Evolutionary conservation across 1,140 invertebrate genomes (phyloP).

Genomic region (Micrasema minimum): DNA sequence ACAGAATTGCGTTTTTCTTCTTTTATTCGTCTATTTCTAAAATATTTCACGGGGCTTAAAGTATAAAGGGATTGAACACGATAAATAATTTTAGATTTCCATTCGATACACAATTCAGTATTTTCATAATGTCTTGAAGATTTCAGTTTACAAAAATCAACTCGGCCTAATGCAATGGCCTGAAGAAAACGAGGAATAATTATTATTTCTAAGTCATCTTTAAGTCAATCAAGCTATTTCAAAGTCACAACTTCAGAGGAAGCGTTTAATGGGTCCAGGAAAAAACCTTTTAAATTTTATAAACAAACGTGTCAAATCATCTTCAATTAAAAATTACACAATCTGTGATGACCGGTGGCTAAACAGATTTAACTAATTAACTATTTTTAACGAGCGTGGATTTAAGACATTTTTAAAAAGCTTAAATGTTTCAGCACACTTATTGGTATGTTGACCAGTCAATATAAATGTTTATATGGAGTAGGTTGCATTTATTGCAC

Average conservation of each 20-base stretch:
- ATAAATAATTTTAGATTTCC: too few relatives aligned
- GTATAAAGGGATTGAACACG: too few relatives aligned
- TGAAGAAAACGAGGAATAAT: background rate
- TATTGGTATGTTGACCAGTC: too few relatives aligned
- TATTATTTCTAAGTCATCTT: background rate
- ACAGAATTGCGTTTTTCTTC: too few relatives aligned
- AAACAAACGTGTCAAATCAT: slow-evolving; percentile 12
- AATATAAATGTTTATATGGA: too few relatives aligned
- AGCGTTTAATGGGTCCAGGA: slow-evolving; percentile 9
- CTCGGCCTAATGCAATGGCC: background rate
- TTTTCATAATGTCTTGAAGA: background rate
- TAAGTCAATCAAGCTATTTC: slow-evolving; percentile 6
- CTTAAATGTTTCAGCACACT: too few relatives aligned
- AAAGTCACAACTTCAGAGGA: slow-evolving; percentile 14
- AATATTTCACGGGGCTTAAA: too few relatives aligned
- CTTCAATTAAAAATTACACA: slow-evolving; percentile 14
- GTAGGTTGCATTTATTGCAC: too few relatives aligned
- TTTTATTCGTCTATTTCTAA: too few relatives aligned
- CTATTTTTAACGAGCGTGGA: too few relatives aligned
- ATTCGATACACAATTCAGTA: too few relatives aligned
- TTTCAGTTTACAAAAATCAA: background rate
- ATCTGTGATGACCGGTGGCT: background rate
- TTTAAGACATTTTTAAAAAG: too few relatives aligned
- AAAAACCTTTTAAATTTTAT: slow-evolving; percentile 14
- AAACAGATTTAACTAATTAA: background rate